A percentile compares a stretch with the other conserved stretches of the same genome.
Conservation (phyloP, 2,113 vertebrate genomes). For the Esox niger region DNA sequence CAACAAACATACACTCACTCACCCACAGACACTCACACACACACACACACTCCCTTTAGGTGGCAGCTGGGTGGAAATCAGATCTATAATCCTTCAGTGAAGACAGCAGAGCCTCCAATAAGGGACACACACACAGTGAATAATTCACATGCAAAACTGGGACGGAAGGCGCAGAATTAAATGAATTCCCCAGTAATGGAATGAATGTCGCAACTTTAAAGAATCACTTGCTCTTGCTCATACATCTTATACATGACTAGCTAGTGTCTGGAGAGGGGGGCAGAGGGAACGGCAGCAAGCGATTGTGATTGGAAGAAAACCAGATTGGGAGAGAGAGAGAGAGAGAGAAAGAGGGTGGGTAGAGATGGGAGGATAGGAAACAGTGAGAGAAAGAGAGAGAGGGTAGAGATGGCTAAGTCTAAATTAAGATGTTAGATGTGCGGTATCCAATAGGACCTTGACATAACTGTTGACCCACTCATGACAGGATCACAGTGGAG, state of each 20-base stretch:
- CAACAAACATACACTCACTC: background rate
- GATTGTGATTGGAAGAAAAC: slow-evolving; percentile 10
- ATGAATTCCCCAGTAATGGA: slow-evolving; percentile 76
- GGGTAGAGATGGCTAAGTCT: slow-evolving; percentile 81
- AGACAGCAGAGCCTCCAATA: slow-evolving; percentile 51
- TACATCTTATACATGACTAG: slow-evolving; percentile 65
- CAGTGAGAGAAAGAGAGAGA: slow-evolving; percentile 44
- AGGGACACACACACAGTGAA: slow-evolving; percentile 40
- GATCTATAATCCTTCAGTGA: slow-evolving; percentile 53
- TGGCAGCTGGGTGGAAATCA: slow-evolving; percentile 50
- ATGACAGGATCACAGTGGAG: slow-evolving; percentile 91
- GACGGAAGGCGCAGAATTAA: slow-evolving; percentile 69
- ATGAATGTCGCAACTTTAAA: slow-evolving; percentile 72
- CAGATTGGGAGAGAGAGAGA: slow-evolving; percentile 2
- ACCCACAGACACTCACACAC: background rate
- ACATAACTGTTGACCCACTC: slow-evolving; percentile 98
- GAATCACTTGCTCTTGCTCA: slow-evolving; percentile 76
- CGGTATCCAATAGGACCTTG: slow-evolving; percentile 99
- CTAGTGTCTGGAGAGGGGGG: slow-evolving; percentile 12
- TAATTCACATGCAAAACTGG: slow-evolving; percentile 75
- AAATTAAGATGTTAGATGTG: slow-evolving; percentile 99
- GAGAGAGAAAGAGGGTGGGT: slow-evolving; percentile 29
- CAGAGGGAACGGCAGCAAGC: background rate
- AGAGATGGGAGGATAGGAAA: background rate
- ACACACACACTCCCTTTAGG: slow-evolving; percentile 6